Evolutionary conservation across 2,113 vertebrate genomes (phyloP), one percentile per base, ranked within the genome.

Genomic region (Terrapene triunguis): DNA sequence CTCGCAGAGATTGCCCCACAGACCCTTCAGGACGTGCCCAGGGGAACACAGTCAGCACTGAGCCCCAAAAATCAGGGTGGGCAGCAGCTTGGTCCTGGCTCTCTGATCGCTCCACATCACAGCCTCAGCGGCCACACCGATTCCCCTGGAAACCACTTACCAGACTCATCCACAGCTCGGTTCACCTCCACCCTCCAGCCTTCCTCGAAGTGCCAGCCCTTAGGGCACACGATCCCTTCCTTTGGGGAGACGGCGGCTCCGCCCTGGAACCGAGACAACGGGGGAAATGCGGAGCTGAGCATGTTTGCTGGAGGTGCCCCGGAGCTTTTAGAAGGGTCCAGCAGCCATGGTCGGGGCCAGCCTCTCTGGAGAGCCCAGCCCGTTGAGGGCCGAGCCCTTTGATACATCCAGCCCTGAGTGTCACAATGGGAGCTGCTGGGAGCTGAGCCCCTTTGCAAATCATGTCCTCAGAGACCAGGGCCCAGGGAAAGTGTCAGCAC

Each of bases 181-280:
- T 87, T 96, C 85, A 81, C 12, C 4, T 98, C 97, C 93, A 97
- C 94, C 1, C n/a, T 47, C 98, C 98, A 98, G 50, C 87, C 91
- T 1, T 96, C 84, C 55, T 92, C 91, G 87, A 97, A 21, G 0
- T 90, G 55, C 98, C 98, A 98, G 2, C 98, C 98, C 2, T 47
- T 57, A 35, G 98, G 98, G 62, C 98, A 98, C 4, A 32, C 32
- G 55, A 98, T 44, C 2, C 95, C 93, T 85, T 98, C 97, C 84
- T 89, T 96, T 4, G 95, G 89, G 4, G 95, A 72, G 29, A 94
- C 17, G 0, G 91, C 94, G 1, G 7, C 21, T 2, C 98, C 98
- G 0, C 88, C 89, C 98, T 98, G 92, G 3, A 48, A 74, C 2
- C 1, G 12, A 0, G 4, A 72, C n/a, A 22, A n/a, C n/a, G 9